Evolutionary conservation across 2,113 vertebrate genomes (phyloP).

Genomic region (Colaptes auratus): DNA sequence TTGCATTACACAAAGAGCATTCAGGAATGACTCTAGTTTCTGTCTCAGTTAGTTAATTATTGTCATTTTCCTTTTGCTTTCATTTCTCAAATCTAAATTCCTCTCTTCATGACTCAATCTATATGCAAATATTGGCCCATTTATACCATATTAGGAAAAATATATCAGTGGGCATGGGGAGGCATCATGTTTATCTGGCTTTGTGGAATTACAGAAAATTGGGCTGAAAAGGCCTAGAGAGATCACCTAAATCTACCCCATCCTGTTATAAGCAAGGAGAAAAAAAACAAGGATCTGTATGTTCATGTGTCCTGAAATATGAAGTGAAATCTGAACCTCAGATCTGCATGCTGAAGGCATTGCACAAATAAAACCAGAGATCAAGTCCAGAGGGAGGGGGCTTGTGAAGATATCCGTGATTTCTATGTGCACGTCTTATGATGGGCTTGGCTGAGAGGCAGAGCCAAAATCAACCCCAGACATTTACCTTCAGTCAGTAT

Average conservation of each 20-base stretch:
- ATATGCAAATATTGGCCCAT: background rate
- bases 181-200: background rate
- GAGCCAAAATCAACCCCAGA: background rate
- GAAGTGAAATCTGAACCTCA: background rate
- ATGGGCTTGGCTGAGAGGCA: background rate
- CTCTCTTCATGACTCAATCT: background rate
- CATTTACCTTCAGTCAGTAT: background rate
- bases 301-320: constrained; percentile 22
- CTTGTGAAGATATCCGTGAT: background rate
- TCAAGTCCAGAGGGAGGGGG: background rate
- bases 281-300: background rate
- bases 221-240: background rate
- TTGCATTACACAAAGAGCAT: background rate
- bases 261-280: constrained; percentile 13
- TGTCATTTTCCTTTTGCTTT: background rate
- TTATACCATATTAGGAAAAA: background rate
- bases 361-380: background rate
- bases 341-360: constrained; percentile 11
- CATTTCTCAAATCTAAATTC: background rate
- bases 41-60: background rate
- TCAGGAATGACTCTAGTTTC: background rate
- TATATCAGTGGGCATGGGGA: background rate
- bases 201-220: background rate
- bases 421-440: constrained; percentile 1
- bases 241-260: background rate